Evolutionary conservation across 2,797 vertebrate genomes (phyloP), one percentile per base, ranked within the genome.

Genomic region (Trachops cirrhosus): DNA sequence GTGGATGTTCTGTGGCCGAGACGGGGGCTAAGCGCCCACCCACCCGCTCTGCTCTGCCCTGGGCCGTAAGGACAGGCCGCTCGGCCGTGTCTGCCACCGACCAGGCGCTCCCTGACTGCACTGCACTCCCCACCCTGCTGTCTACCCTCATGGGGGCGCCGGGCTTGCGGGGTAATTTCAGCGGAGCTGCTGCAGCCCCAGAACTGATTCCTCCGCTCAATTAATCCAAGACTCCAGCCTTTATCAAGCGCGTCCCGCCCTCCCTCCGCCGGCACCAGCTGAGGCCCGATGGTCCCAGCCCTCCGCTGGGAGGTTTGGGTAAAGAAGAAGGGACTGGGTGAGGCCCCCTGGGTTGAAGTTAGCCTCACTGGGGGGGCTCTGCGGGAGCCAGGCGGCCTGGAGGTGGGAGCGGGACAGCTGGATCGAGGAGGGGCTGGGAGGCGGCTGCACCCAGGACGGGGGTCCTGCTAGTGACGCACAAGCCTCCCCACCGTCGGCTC

Each of bases 1-100:
- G 94, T 99, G 98, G 97, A 99, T 98, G 84, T 99, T 99, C 98
- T 99, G 97, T 2, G 14, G 75, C 29, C 52, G 0, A 78, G 57
- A 54, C 41, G 19, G 4, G 37, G 41, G 29, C 24, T 91, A 0
- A 85, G 94, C 0, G 9, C 9, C 41, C 0, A 0, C 7, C 2
- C 0, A 0, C 14, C 2, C 29, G 3, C 46, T 11, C 48, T n/a
- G 3, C 21, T 11, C 32, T 1, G 2, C 15, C 26, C 85, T 0
- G 9, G 57, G 74, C 22, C 12, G 0, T 0, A 0, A 2, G 82
- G 32, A 74, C 5, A 0, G 46, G 67, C 46, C 70, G 1, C 8
- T 0, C 0, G 0, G 74, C 50, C 4, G 0, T 3, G 32, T n/a
- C 37, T 41, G 39, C 48, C 3, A 26, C 48, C 3, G 22, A 59